These are phyloP conservation scores for Palythoa grandis DNA, from an alignment of 92 coral and sea anemone genomes.

Conservation along the genomic window DNA sequence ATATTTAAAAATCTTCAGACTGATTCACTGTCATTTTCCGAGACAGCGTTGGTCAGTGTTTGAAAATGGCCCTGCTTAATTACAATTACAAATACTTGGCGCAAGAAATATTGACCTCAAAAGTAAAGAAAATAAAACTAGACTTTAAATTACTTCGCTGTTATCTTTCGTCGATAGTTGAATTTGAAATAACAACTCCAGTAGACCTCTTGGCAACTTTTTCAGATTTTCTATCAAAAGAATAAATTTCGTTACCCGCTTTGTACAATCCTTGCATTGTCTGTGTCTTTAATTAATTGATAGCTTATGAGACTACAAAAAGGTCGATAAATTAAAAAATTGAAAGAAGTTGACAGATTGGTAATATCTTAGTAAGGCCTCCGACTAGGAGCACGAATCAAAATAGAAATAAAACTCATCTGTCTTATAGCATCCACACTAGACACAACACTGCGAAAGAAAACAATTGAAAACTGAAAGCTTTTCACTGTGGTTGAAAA, in stretches of 20 bases:
- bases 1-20: no score
- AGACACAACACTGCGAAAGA: constrained; percentile 27
- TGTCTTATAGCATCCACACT: constrained; percentile 13
- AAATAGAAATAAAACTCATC: neutral
- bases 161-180: neutral
- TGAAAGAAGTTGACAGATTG: constrained; percentile 29
- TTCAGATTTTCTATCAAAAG: constrained; percentile 25
- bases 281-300: constrained; percentile 42
- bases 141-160: neutral
- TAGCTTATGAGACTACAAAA: constrained; percentile 45
- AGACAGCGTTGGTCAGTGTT: no score
- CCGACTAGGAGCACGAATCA: constrained; percentile 34
- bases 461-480: constrained; percentile 26
- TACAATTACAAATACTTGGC: no score
- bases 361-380: constrained; percentile 29
- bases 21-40: no score
- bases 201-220: neutral
- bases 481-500: constrained; percentile 11
- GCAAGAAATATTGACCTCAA: neutral
- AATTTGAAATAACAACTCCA: neutral
- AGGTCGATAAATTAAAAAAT: constrained; percentile 49
- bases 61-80: no score
- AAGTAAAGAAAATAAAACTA: neutral
- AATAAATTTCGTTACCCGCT: constrained; percentile 29
- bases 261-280: constrained; percentile 24